phyloP scores from a whole-genome alignment of 2,113 vertebrate genomes.

The Coracopsis vasa region DNA sequence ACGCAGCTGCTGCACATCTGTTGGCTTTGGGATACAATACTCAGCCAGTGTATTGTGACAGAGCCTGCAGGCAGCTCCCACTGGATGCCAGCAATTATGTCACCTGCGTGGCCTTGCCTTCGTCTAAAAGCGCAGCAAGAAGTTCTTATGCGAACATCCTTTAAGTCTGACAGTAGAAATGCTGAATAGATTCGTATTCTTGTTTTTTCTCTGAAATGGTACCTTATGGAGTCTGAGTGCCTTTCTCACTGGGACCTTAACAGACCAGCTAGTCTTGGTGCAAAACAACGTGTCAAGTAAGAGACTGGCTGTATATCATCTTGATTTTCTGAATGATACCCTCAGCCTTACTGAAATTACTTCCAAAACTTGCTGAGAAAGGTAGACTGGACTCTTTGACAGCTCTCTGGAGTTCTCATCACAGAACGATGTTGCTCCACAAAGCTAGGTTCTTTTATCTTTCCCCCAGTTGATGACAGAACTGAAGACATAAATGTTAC shows the following conservation, averaged over 20 bases:
- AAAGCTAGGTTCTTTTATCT: background rate
- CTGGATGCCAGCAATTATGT: fast-evolving
- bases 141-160: background rate
- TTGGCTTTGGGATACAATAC: background rate
- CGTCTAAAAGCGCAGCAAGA: background rate
- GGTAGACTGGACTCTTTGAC: background rate
- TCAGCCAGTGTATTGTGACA: background rate
- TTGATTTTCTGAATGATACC: background rate
- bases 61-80: background rate
- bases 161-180: background rate
- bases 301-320: background rate
- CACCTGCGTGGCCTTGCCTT: background rate
- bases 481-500: background rate
- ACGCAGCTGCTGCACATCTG: background rate
- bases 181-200: background rate
- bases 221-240: background rate
- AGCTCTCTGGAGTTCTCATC: background rate
- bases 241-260: background rate
- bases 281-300: background rate
- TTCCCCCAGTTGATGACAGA: background rate
- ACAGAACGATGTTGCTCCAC: background rate
- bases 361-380: background rate
- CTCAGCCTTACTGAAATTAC: background rate
- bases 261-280: background rate
- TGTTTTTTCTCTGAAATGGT: background rate